These are phyloP conservation scores for Iguana delicatissima DNA, from an alignment of 2,797 vertebrate genomes.

Conservation along the genomic window DNA sequence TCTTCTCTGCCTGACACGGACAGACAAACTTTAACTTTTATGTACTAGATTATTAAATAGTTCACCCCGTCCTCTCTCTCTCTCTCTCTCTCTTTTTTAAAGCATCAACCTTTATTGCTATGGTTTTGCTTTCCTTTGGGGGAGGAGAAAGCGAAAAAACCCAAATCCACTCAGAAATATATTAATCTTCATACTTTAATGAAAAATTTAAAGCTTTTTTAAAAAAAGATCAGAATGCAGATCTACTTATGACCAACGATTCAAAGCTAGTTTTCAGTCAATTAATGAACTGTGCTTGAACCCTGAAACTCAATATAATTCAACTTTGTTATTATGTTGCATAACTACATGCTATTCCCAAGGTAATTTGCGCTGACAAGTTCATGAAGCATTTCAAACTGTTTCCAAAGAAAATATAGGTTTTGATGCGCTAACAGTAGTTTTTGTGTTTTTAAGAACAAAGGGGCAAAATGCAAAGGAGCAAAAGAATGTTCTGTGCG, in stretches of 20 bases:
- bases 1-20: too few relatives aligned
- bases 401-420: not conserved
- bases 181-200: slow-evolving; percentile 25
- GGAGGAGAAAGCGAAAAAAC: not conserved
- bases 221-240: not conserved
- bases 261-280: slow-evolving; percentile 33
- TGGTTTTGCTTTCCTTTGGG: not conserved
- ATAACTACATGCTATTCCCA: slow-evolving; percentile 8
- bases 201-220: not conserved
- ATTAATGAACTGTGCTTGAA: slow-evolving; percentile 45
- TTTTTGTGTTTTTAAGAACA: not conserved
- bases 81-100: not conserved
- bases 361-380: not conserved
- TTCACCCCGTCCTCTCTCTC: not conserved
- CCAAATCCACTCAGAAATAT: slow-evolving; percentile 11
- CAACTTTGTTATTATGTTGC: slow-evolving; percentile 7
- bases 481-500: not conserved
- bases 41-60: not conserved
- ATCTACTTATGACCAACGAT: not conserved
- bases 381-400: not conserved
- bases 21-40: too few relatives aligned
- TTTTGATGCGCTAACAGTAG: not conserved
- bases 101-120: not conserved
- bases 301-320: slow-evolving; percentile 2
- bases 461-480: not conserved